Conservation (phyloP, 2,797 vertebrate genomes). For the Acanthurus tractus region DNA sequence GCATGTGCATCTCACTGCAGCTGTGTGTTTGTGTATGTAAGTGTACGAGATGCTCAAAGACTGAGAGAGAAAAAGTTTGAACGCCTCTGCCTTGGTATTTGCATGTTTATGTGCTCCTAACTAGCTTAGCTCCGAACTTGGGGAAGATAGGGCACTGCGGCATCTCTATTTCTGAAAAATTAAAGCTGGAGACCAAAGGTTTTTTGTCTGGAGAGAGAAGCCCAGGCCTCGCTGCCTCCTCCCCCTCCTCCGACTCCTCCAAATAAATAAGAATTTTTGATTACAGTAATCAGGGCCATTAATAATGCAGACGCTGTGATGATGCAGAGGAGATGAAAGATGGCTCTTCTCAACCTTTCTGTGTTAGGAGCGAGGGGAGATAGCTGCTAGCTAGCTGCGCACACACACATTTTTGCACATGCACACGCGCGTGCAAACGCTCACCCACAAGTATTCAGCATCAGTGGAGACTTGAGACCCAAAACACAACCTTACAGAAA, state of each 20-base stretch:
- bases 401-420: conserved; percentile 18
- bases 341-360: conserved; percentile 87
- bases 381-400: conserved; percentile 80
- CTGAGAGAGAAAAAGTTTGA: conserved; percentile 70
- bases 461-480: conserved; percentile 66
- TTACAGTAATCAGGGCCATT: conserved; percentile 89
- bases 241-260: conserved; percentile 78
- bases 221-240: conserved; percentile 70
- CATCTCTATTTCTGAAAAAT: conserved; percentile 83
- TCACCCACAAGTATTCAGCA: conserved; percentile 58
- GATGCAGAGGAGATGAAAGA: conserved; percentile 89
- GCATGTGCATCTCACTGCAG: conserved; percentile 17
- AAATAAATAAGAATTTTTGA: conserved; percentile 91
- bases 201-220: conserved; percentile 85
- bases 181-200: conserved; percentile 84
- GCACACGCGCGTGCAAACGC: conserved; percentile 12
- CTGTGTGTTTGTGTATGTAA: conserved; percentile 49
- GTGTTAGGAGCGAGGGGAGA: conserved; percentile 85
- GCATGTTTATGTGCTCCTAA: conserved; percentile 80
- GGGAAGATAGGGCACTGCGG: conserved; percentile 80
- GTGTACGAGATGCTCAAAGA: conserved; percentile 66
- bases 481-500: conserved; percentile 70
- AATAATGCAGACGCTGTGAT: conserved; percentile 87
- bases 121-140: conserved; percentile 79
- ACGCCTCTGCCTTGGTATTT: conserved; percentile 71